Evolutionary conservation across 1,140 invertebrate species (phyloP), one percentile per base, ranked within the genome.

Genomic region (Drosophila gunungcola): DNA sequence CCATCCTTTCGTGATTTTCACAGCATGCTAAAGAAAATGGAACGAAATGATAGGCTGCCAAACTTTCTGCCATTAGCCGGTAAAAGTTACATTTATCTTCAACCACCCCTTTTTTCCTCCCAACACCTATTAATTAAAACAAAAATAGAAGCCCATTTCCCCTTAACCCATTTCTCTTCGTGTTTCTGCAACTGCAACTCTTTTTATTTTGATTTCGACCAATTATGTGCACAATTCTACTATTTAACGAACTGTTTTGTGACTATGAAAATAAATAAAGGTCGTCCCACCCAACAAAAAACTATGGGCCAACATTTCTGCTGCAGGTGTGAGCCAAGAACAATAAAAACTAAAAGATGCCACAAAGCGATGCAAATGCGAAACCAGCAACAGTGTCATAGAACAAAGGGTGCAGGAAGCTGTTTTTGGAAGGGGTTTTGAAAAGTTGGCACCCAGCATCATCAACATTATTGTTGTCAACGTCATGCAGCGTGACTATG

Each of bases 401-500:
- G 29, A 53, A 77, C 55, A 48, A 46, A 61, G 25, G 56, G 21
- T 11, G 16, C n/a, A 3, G 13, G 27, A 10, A 34, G 12, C 5
- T 11, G 41, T n/a, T 63, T 54, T 3, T 3, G 21, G 32, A 7
- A 36, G 25, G 43, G 43, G 43, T 9, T 34, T 5, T 12, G 10
- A 10, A 5, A 10, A n/a, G 29, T 38, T 49, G 38, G 45, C 46
- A 45, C 46, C 12, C 38, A 63, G 38, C 67, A 77, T 63, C 76
- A 77, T 68, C 80, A 79, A 68, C 76, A 79, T 79, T 68, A 84
- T 77, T 77, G 73, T 72, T 84, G 80, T 72, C 80, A 84, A 61
- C 75, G 65, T 84, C 61, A 83, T 83, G 80, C 64, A 63, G 77
- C 68, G 73, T 85, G 81, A 85, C 73, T 85, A 80, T 85, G 77